Percentiles rank a stretch among this genome's conserved stretches.
These are phyloP conservation scores for Delphinapterus leucas DNA, from an alignment of 2,113 vertebrate species.

Conservation along the genomic window DNA sequence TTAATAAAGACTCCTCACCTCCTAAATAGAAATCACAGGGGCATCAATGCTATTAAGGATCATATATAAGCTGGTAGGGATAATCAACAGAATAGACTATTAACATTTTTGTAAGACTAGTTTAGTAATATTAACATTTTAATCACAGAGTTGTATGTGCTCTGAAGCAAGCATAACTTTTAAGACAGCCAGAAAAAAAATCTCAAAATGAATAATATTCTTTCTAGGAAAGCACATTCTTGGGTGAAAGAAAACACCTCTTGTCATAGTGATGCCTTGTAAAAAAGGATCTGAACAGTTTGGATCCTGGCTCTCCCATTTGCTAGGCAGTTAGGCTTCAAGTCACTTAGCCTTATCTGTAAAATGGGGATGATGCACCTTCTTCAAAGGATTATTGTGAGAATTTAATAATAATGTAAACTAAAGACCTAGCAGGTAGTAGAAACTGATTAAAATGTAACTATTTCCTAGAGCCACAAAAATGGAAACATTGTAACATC, in stretches of 20 bases:
- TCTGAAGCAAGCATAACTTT: constrained; percentile 16
- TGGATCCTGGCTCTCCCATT: neutral
- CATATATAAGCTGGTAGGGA: neutral
- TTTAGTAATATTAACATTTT: neutral
- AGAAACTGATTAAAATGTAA: constrained; percentile 8
- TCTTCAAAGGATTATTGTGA: neutral
- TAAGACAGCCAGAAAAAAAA: neutral
- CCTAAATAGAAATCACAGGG: neutral
- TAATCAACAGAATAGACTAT: neutral
- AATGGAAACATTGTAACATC: neutral
- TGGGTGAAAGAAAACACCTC: neutral
- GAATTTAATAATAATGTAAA: neutral
- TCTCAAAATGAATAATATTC: neutral
- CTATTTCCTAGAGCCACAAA: neutral
- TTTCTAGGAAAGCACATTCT: neutral
- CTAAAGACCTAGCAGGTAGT: neutral
- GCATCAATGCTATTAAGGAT: neutral
- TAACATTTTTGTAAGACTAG: neutral
- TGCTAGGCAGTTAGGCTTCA: neutral
- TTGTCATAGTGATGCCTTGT: neutral
- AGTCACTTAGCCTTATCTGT: neutral
- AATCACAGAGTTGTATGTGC: neutral
- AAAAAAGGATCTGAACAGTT: neutral
- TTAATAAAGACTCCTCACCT: neutral
- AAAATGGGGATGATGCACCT: neutral